Conservation (phyloP, 1,140 invertebrate genomes). For the Calephelis virginiensis region DNA sequence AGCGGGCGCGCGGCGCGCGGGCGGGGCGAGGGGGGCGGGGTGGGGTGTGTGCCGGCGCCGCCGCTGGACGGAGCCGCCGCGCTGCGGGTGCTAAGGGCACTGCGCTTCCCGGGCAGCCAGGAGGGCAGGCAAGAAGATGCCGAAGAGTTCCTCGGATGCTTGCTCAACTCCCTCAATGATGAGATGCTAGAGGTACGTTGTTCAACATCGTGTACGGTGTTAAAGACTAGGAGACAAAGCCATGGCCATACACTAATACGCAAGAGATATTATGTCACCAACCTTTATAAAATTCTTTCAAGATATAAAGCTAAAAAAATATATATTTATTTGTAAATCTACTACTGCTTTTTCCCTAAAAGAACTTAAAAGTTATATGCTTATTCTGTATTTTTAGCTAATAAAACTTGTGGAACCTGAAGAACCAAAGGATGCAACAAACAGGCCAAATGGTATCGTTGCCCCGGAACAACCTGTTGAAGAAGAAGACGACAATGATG, state of each 20-base stretch:
- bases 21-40: conserved; percentile 31
- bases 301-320: too few species aligned
- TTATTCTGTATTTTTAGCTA: conserved; percentile 72
- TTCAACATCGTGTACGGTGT: not conserved
- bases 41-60: conserved; percentile 65
- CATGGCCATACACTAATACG: too few species aligned
- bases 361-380: not conserved
- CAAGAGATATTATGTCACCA: too few species aligned
- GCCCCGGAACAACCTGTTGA: conserved; percentile 50
- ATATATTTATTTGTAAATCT: too few species aligned
- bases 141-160: conserved; percentile 95
- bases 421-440: conserved; percentile 56
- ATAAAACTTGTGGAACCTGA: conserved; percentile 83
- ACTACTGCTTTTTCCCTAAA: too few species aligned
- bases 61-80: conserved; percentile 91
- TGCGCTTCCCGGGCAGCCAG: conserved; percentile 81
- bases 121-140: conserved; percentile 96
- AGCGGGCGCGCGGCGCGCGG: conserved; percentile 31
- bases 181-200: conserved; percentile 92
- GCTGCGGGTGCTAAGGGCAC: conserved; percentile 89
- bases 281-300: too few species aligned
- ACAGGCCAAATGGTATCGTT: conserved; percentile 54
- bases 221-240: not conserved
- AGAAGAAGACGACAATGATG: conserved; percentile 81
- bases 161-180: conserved; percentile 96